Base-by-base conservation (phyloP, 2,888 invertebrate species). In the Clanis bilineata region DNA sequence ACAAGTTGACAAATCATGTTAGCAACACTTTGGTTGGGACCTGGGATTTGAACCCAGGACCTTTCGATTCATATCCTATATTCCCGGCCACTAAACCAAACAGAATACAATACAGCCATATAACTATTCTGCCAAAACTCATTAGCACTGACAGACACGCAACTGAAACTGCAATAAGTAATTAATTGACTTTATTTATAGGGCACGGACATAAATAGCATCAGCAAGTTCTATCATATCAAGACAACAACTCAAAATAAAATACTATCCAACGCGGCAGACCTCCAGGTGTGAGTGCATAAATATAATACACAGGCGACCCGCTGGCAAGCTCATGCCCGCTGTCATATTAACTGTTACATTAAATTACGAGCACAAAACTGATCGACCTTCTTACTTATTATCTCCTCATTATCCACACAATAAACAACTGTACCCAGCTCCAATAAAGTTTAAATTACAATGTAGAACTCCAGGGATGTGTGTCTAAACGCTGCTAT, bases 271-370 rank as follows among this genome's bases (percentile, higher is more conserved):
- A 70, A 77, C 74, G 72, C 72, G 66, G 70, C 70, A 85, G 90
- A 92, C 92, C 92, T 90, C 92, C 91, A 90, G 88, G 92, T 91
- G 92, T 86, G 91, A 90, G 83, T 87, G 85, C 91, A 91, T 92
- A 91, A 90, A 90, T 91, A 90, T 90, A 80, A 84, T 83, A 83
- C 82, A 80, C 82, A 77, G 89, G 77, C 89, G 83, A 90, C 91
- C 91, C 90, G 91, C 91, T 91, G 91, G 89, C 86, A 83, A 74
- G 83, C 88, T 88, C 91, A 88, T 85, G 89, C 87, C 82, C 74
- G 89, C 92, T 92, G 92, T 92, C 92, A 91, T 90, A 92, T 91
- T 91, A 92, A 90, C 91, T 92, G 90, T 90, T 89, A 91, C 91
- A 89, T 92, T 92, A 92, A 92, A 92, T 92, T 92, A 92, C 90